Conservation (phyloP, 2,888 invertebrate species). For the Caenorhabditis zanzibari region DNA sequence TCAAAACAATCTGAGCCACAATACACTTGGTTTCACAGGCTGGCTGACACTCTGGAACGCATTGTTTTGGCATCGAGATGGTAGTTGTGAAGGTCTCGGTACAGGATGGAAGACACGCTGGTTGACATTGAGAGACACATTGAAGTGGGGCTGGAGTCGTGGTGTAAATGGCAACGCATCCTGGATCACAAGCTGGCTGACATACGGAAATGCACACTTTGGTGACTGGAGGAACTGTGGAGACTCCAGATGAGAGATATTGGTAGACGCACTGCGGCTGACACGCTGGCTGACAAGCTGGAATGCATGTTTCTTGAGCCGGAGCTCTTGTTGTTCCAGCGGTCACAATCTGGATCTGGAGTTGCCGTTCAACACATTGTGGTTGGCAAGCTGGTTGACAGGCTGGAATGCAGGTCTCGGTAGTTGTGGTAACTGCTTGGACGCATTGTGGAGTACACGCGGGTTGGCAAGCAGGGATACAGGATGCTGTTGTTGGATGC, state of each 20-base stretch:
- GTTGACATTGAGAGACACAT: conserved; percentile 61
- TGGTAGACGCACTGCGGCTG: conserved; percentile 60
- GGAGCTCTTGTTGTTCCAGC: conserved; percentile 37
- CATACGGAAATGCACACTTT: conserved; percentile 58
- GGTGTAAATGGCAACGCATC: conserved; percentile 59
- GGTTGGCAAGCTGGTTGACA: conserved; percentile 56
- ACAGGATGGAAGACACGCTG: conserved; percentile 64
- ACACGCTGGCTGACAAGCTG: conserved; percentile 65
- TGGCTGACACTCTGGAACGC: conserved; percentile 69
- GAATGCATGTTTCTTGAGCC: conserved; percentile 48
- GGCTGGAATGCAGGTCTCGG: conserved; percentile 52
- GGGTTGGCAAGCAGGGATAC: conserved; percentile 65
- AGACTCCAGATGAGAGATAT: conserved; percentile 47
- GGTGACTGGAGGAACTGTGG: conserved; percentile 50
- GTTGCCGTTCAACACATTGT: conserved; percentile 54
- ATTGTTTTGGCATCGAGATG: conserved; percentile 49
- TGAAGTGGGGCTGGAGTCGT: conserved; percentile 53
- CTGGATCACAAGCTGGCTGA: conserved; percentile 67
- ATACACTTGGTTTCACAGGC: conserved; percentile 68
- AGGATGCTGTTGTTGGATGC: conserved; percentile 42
- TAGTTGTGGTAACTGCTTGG: conserved; percentile 40
- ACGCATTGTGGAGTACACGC: conserved; percentile 62
- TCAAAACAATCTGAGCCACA: conserved; percentile 60
- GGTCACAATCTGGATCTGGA: conserved; percentile 49
- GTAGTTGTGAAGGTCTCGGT: conserved; percentile 59